These are phyloP conservation scores for Drosophila paramelanica DNA, from an alignment of 2,888 invertebrate species.

Conservation along the genomic window DNA sequence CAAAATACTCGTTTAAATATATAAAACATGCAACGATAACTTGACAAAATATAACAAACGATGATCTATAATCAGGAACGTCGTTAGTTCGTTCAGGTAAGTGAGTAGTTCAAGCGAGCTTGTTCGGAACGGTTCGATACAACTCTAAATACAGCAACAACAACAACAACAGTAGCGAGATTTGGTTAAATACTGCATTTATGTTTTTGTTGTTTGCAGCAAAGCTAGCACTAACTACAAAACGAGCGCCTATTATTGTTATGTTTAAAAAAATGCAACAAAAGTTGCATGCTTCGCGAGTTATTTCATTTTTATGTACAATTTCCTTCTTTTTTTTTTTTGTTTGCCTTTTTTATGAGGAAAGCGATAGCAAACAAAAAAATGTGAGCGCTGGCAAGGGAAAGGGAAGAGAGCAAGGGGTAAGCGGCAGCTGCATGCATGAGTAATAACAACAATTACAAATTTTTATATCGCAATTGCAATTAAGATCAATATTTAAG, in stretches of 20 bases:
- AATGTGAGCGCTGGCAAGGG: not conserved
- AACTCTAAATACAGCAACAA: not conserved
- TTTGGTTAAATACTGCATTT: constrained; percentile 22
- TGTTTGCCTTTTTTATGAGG: not conserved
- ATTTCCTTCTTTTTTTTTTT: constrained; percentile 40
- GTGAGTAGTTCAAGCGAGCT: not conserved
- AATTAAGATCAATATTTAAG: constrained; percentile 73
- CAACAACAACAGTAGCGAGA: constrained; percentile 5
- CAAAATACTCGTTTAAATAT: too few species aligned
- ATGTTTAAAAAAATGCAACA: constrained; percentile 38
- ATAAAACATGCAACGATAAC: too few species aligned
- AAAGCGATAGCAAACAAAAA: constrained; percentile 18
- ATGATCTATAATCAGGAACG: not conserved
- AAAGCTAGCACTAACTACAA: constrained; percentile 34
- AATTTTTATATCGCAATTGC: constrained; percentile 39
- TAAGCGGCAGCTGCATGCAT: constrained; percentile 47
- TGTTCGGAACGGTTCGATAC: not conserved
- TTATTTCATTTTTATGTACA: constrained; percentile 43
- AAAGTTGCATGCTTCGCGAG: constrained; percentile 43
- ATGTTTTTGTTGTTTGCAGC: constrained; percentile 14
- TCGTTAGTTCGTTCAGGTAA: not conserved
- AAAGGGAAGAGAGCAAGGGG: not conserved
- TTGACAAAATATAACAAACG: not conserved
- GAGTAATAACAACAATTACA: constrained; percentile 59
- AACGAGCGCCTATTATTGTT: constrained; percentile 32